Base-by-base conservation (phyloP, 2,113 vertebrate genomes). In the Oncorhynchus gorbuscha region DNA sequence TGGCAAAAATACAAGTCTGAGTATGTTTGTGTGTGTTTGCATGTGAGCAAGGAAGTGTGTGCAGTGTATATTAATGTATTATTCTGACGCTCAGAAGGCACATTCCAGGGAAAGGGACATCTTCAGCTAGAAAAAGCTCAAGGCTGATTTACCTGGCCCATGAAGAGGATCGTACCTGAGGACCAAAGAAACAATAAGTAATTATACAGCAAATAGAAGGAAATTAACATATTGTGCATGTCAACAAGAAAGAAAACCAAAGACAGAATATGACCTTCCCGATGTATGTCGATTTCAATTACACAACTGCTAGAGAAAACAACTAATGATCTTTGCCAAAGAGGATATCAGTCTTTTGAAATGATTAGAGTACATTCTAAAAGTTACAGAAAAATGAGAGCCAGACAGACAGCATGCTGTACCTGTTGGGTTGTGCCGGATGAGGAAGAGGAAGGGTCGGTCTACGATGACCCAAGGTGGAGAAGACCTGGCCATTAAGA, bases 111-210 rank as follows among this genome's bases (percentile, higher is more conserved):
- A 28, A 1, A 45, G 14, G 75, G 62, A 75, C 76, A 48, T 30
- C 35, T 78, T 24, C 78, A 49, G 24, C 7, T 22, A 22, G 24
- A 16, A 55, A 55, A 16, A 7, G 12, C 94, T 93, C 85, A 97
- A 85, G 97, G 97, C 84, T 96, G 93, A 92, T 96, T 96, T 88
- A 99, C 95, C 91, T 97, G 96, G 73, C 97, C 97, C 94, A 96
- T 95, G 80, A 99, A 99, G 83, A 99, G 95, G 84, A 99, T 79
- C 28, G 96, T 96, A 91, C 97, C 97, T 99, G 81, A 13, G 4
- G 73, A 7, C 30, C 65, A 2, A 66, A 18, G 55, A 2, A 9
- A 18, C 4, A 45, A 45, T 2, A 22, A 5, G 39, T 48, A 12
- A 32, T 45, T 14, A 9, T 24, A 18, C 64, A 13, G 30, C 8